Evolutionary conservation across 1,140 invertebrate genomes (phyloP), one percentile per base, ranked within the genome.

Genomic region (Paraescarpia echinospica): DNA sequence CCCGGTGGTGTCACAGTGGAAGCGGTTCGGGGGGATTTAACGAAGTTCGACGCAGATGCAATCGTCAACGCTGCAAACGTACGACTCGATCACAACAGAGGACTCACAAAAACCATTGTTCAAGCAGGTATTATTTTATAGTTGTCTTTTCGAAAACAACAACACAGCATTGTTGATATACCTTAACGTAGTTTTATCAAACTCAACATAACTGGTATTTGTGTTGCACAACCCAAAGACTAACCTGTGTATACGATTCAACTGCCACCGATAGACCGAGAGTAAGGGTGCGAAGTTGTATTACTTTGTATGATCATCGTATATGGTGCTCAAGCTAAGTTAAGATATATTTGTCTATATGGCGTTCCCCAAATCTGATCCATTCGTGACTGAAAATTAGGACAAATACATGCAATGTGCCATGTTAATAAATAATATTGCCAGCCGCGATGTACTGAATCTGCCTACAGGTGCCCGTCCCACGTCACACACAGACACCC

Each of bases 61-160:
- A 98, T 99, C 95, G 98, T 99, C 0, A 99, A 99, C 97, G 98
- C 98, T 92, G 98, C 98, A 2, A 99, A 99, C 96, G 97, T 96
- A 14, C 95, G 95, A 33, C 96, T 99, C 33, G 95, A 97, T 41
- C 98, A 98, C 91, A 98, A 98, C 35, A 98, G 98, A 88, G 98
- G 98, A 96, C 93, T 99, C 35, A 98, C 98, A 96, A 98, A 98
- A 93, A 98, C 98, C 22, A 99, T 99, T 95, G 90, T 93, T 34
- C 35, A 93, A 1, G 94, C 94, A 92, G 92, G 92, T 93, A 89
- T 31, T 77, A 77, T 27, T 51, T 51, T 0, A 41, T 18, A 22
- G 59, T 0, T 0, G 0, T 77, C 8, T 18, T 18, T 31, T 41
- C 33, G 18, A 31, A 77, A 8, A 77, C 18, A 31, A 77, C 14